phyloP scores from a whole-genome alignment of 2,797 vertebrate genomes.

The Coregonus sp. region DNA sequence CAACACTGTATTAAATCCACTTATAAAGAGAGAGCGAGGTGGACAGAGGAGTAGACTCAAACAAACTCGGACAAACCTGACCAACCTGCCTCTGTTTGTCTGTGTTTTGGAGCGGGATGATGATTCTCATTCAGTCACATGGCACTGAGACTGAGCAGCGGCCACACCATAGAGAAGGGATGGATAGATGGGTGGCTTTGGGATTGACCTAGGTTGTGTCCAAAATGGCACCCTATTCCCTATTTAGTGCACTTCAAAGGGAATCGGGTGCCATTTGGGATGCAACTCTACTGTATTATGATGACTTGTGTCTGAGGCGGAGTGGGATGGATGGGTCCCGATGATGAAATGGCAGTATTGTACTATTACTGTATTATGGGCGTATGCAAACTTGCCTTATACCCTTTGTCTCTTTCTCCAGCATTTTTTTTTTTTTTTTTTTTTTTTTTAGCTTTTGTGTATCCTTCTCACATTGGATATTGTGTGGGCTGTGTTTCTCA shows the following conservation, averaged over 20 bases:
- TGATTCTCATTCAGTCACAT: constrained; percentile 2
- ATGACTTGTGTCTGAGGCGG: not conserved
- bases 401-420: constrained; percentile 71
- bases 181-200: not conserved
- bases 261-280: not conserved
- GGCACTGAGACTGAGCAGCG: constrained; percentile 26
- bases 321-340: not conserved
- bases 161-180: constrained; percentile 3
- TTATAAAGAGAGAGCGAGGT: constrained; percentile 28
- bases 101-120: constrained; percentile 11
- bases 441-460: constrained; percentile 1
- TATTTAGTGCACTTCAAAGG: not conserved
- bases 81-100: constrained; percentile 6
- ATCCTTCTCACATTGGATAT: not conserved
- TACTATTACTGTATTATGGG: constrained; percentile 38
- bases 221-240: not conserved
- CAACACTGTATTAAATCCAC: constrained; percentile 37
- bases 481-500: constrained; percentile 1
- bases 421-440: not conserved
- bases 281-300: not conserved
- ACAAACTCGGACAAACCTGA: not conserved
- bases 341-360: constrained; percentile 37
- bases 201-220: not conserved
- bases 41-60: constrained; percentile 16
- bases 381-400: constrained; percentile 80